phyloP scores from a whole-genome alignment of 2,888 invertebrate species.

The Platycnemis pennipes region DNA sequence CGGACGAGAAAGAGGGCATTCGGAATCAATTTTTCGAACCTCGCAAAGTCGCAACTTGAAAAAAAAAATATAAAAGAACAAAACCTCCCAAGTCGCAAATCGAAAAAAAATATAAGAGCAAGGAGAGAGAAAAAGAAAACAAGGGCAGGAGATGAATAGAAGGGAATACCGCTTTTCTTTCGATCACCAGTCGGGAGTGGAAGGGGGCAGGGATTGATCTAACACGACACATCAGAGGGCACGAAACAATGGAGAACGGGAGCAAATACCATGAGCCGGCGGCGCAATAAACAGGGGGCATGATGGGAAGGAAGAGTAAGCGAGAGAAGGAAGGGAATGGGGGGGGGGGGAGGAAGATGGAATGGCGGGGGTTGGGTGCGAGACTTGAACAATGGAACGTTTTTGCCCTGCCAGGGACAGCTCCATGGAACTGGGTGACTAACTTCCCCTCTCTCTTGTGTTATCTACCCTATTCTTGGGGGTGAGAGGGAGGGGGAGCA shows the following conservation, averaged over 20 bases:
- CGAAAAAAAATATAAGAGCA: neutral
- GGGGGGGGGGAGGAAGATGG: neutral
- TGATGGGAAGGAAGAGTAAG: neutral
- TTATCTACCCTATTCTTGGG: neutral
- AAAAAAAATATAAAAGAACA: neutral
- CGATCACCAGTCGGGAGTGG: neutral
- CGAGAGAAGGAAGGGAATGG: neutral
- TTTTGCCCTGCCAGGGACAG: slow-evolving; percentile 11
- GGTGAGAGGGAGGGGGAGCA: neutral
- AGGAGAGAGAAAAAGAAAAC: neutral
- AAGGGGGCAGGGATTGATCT: neutral
- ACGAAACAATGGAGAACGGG: neutral
- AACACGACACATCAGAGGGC: neutral
- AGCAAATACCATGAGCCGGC: neutral
- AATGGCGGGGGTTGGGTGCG: neutral
- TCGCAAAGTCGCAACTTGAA: neutral
- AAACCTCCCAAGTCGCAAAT: neutral
- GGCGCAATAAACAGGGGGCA: neutral
- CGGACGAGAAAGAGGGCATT: neutral
- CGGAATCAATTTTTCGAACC: neutral
- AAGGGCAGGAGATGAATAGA: neutral
- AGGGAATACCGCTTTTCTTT: neutral
- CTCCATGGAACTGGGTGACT: slow-evolving; percentile 24
- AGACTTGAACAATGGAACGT: neutral
- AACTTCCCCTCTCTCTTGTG: neutral